These are phyloP conservation scores for Pipra filicauda DNA, from an alignment of 2,113 vertebrate genomes.

Conservation along the genomic window DNA sequence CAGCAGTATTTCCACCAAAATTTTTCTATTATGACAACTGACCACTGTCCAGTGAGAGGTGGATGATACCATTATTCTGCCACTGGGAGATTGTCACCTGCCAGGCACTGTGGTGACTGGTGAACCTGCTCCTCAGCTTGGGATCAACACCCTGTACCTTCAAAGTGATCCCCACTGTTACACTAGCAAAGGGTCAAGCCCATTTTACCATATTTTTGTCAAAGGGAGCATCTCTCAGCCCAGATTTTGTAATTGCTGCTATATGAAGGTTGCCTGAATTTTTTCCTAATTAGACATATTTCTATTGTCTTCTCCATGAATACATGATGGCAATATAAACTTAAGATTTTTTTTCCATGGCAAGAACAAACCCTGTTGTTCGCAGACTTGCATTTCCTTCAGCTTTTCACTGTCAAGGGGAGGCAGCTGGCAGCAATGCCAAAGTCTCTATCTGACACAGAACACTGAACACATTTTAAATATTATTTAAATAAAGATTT, in stretches of 20 bases:
- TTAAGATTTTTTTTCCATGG: background rate
- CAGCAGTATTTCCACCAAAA: background rate
- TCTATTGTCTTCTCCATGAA: background rate
- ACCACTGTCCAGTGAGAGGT: rapidly evolving
- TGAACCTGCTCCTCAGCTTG: background rate
- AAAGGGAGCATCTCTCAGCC: background rate
- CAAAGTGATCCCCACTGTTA: background rate
- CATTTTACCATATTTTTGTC: background rate
- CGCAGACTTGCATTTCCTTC: background rate
- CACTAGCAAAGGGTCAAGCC: background rate
- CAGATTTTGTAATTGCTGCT: rapidly evolving
- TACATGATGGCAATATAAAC: background rate
- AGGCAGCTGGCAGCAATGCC: background rate
- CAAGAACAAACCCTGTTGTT: background rate
- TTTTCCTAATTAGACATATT: background rate
- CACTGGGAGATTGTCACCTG: background rate
- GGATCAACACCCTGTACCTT: background rate
- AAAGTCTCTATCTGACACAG: rapidly evolving
- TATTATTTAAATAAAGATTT: background rate
- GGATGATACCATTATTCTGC: rapidly evolving
- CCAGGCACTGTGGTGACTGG: rapidly evolving
- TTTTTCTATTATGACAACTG: rapidly evolving
- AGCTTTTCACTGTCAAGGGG: background rate
- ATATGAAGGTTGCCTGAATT: rapidly evolving
- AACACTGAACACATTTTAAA: background rate